Evolutionary conservation across 2,888 invertebrate genomes (phyloP), one percentile per base, ranked within the genome.

Genomic region (Aethes cnicana): DNA sequence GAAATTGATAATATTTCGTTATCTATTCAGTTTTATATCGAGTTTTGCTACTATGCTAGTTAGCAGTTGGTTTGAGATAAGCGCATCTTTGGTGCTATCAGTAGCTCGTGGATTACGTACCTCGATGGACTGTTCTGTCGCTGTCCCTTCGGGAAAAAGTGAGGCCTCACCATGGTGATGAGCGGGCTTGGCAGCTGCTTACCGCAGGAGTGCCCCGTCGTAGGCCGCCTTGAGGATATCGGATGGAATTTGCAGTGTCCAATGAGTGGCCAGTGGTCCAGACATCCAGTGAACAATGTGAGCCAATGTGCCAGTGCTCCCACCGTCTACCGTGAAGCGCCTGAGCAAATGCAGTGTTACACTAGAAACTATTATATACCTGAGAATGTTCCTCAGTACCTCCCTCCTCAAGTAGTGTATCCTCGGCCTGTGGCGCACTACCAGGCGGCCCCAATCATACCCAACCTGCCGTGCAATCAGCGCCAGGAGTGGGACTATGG

Each of bases 401-500:
- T 18, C 53, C 66, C 61, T 14, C 61, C 63, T 11, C 72, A 66
- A 36, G 66, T 66, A 28, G 59, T 68, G 35, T 70, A 69, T 48
- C 66, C 67, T 17, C 68, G 62, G 17, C 68, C 65, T 11, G 60
- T 66, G 25, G 64, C 46, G 41, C 72, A 69, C 56, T 63, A 68
- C 11, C 72, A 73, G 16, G 58, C 64, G 6, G 58, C 65, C 6
- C 69, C 78, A 2, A 48, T 76, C 43, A 57, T 78, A 4, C 71
- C 68, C 5, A 72, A 77, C 30, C 59, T 90, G 50, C 93, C 93
- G 0, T 93, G 93, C 59, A 69, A 74, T 4, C 81, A 83, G 55
- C 66, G 57, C 11, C 75, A 69, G 28, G 85, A 91, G 41, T 94
- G 93, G 92, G 91, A 92, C 64, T 94, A 94, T 69, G 90, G 85